Percentiles rank a stretch among this genome's conserved stretches.
These are phyloP conservation scores for Chitala chitala DNA, from an alignment of 2,113 vertebrate genomes.

Conservation along the genomic window DNA sequence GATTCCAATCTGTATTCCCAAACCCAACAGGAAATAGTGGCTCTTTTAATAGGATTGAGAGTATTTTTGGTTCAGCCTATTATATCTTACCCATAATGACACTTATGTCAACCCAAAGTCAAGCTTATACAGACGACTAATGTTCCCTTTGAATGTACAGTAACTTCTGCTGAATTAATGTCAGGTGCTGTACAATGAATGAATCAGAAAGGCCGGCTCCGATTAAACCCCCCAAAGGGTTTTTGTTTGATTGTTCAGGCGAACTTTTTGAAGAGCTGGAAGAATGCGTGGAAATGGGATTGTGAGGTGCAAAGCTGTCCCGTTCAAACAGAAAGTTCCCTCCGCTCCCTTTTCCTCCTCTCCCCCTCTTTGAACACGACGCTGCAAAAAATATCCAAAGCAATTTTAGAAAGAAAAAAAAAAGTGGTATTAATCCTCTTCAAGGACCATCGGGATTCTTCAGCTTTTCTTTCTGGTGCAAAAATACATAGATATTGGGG, in stretches of 20 bases:
- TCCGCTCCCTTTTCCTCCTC: neutral
- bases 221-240: neutral
- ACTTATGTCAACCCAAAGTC: neutral
- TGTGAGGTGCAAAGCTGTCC: neutral
- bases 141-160: neutral
- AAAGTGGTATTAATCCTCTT: constrained; percentile 1
- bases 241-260: neutral
- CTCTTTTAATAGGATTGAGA: neutral
- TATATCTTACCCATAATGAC: neutral
- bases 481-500: neutral
- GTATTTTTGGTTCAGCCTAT: neutral
- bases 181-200: neutral
- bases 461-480: constrained; percentile 4
- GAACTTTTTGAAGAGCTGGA: neutral
- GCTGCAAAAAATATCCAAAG: neutral
- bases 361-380: neutral
- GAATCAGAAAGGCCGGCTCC: neutral
- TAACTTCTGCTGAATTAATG: neutral
- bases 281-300: neutral
- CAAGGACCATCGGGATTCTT: neutral
- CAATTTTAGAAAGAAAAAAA: neutral
- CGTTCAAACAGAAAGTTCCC: neutral
- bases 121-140: neutral
- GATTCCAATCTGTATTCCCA: neutral
- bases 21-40: neutral